phyloP scores from a whole-genome alignment of 2,113 vertebrate genomes.

The Centropus bengalensis region DNA sequence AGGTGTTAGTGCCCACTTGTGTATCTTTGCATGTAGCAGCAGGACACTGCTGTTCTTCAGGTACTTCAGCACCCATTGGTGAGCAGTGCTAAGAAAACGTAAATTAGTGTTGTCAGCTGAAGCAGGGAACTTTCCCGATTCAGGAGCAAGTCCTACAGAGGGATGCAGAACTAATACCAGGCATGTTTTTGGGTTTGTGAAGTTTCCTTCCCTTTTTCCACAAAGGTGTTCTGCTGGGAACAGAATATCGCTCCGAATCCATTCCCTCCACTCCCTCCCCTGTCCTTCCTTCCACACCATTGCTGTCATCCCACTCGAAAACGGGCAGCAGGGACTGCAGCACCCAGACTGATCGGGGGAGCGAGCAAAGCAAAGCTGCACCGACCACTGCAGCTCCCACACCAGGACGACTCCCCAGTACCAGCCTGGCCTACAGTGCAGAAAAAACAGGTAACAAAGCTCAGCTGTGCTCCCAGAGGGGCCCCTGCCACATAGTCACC shows the following conservation, averaged over 20 bases:
- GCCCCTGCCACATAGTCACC: neutral
- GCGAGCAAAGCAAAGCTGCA: slow-evolving; percentile 79
- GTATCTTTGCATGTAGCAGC: neutral
- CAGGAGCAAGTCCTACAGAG: neutral
- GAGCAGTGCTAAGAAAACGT: neutral
- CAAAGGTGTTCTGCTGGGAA: slow-evolving; percentile 91
- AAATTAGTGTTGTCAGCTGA: neutral
- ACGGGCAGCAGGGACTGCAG: slow-evolving; percentile 95
- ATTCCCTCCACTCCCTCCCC: slow-evolving; percentile 94
- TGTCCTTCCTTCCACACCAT: slow-evolving; percentile 87
- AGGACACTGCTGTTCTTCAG: accelerated
- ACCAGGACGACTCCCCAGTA: slow-evolving; percentile 60
- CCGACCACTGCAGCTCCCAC: slow-evolving; percentile 63
- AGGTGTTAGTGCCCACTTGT: neutral
- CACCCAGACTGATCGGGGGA: slow-evolving; percentile 91
- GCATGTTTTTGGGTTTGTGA: neutral
- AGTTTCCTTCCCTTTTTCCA: neutral
- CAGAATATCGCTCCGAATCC: slow-evolving; percentile 90
- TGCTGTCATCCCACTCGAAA: slow-evolving; percentile 90
- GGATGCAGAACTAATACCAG: neutral
- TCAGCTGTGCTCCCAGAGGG: neutral
- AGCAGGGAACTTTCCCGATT: neutral
- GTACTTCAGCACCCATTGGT: neutral
- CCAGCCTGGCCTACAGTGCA: slow-evolving; percentile 67
- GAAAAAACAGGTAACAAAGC: slow-evolving; percentile 77